These are phyloP conservation scores for Athripsodes cinereus DNA, from an alignment of 2,888 invertebrate species.

Conservation along the genomic window DNA sequence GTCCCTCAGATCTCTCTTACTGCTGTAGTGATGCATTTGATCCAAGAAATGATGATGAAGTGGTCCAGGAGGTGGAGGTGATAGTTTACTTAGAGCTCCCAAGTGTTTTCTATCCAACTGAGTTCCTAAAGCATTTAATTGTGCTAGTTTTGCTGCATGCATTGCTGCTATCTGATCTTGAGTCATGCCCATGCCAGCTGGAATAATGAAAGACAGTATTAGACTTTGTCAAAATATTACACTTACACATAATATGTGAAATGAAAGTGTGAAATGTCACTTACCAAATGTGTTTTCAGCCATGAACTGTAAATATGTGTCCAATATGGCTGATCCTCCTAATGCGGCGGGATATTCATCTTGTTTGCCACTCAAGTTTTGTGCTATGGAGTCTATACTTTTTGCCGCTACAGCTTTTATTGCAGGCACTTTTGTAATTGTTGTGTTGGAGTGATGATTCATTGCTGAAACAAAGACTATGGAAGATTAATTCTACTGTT, in stretches of 20 bases:
- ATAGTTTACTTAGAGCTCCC: conserved; percentile 51
- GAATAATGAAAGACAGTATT: neutral
- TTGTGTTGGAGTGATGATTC: conserved; percentile 54
- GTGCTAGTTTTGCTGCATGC: conserved; percentile 73
- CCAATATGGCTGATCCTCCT: conserved; percentile 71
- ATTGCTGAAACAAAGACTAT: conserved; percentile 32
- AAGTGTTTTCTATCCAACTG: conserved; percentile 45
- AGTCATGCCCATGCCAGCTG: conserved; percentile 50
- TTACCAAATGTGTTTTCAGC: conserved; percentile 73
- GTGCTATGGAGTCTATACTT: conserved; percentile 55
- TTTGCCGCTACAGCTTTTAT: conserved; percentile 62
- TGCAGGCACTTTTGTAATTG: conserved; percentile 58
- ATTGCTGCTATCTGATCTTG: conserved; percentile 66
- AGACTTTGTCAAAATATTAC: too few species aligned
- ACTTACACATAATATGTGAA: neutral
- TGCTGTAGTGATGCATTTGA: conserved; percentile 58
- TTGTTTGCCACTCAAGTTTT: conserved; percentile 56
- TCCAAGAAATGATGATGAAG: conserved; percentile 57
- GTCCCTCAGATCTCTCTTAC: conserved; percentile 38
- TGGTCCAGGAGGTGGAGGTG: conserved; percentile 46
- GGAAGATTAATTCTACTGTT: conserved; percentile 8
- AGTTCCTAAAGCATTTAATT: conserved; percentile 61
- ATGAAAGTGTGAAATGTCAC: conserved; percentile 26
- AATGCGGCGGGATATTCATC: conserved; percentile 65
- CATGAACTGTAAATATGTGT: conserved; percentile 84